Conservation (phyloP, 37 sponge, comb jelly and placozoan genomes). For the Aphrocallistes beatrix region DNA sequence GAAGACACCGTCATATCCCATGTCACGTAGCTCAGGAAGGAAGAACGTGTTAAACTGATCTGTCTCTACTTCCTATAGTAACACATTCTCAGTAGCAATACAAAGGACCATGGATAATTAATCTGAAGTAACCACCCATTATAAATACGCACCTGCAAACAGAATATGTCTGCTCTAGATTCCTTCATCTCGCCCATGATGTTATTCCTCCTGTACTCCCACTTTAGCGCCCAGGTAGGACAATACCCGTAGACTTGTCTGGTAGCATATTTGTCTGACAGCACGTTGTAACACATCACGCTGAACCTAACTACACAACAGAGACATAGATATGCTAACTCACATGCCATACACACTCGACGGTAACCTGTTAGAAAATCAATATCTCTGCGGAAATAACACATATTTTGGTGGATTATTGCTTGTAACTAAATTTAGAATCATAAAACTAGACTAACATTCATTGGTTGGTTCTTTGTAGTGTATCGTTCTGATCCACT, state of each 20-base stretch:
- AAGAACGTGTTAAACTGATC: conserved; percentile 87
- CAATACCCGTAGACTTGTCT: conserved; percentile 88
- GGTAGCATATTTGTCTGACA: conserved; percentile 82
- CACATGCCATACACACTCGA: no score
- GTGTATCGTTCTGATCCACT: conserved; percentile 42
- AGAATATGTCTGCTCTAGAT: conserved; percentile 65
- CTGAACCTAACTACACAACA: conserved; percentile 37
- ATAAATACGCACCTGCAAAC: conserved; percentile 46
- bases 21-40: conserved; percentile 51
- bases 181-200: conserved; percentile 73
- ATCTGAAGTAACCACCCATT: neutral
- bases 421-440: no score
- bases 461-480: neutral
- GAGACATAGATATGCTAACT: no score
- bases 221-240: conserved; percentile 79
- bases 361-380: no score
- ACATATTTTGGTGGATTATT: no score
- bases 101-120: neutral
- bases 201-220: conserved; percentile 73
- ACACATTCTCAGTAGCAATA: no score
- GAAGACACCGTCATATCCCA: conserved; percentile 85
- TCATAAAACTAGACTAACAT: conserved; percentile 1
- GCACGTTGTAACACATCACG: conserved; percentile 84
- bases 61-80: conserved; percentile 86
- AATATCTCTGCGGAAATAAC: no score